Evolutionary conservation across 2,888 invertebrate species (phyloP), one percentile per base, ranked within the genome.

Genomic region (Prosopocoilus inquinatus): DNA sequence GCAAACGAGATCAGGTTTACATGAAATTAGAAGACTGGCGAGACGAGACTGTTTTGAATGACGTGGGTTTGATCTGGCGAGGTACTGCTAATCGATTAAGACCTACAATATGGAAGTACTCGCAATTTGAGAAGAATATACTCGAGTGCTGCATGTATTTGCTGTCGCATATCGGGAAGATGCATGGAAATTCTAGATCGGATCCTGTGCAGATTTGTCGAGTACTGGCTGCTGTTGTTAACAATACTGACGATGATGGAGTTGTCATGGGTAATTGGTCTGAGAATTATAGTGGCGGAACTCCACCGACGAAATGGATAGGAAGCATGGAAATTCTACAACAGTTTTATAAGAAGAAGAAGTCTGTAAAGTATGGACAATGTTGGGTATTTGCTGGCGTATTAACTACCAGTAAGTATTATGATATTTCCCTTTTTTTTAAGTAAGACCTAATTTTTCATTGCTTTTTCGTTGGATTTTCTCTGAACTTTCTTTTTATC

Each of bases 381-480:
- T 96, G 96, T 71, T 96, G 95, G 94, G 93, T 95, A 3, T 96
- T 94, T 70, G 87, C 95, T 2, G 96, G 95, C 0, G 90, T 96
- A 13, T 77, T 94, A 47, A 89, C 93, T 0, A 91, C 96, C 59
- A 81, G 90, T 90, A 76, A 78, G 58, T 57, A 16, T 49, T 28
- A 28, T 7, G 5, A 3, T 7, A 28, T 28, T 5, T n/a, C n/a
- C 20, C 20, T 28, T 28, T 7, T 3, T 28, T 28, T 28, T 2
- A 5, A 7, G 20, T 20, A 20, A 28, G 20, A 5, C 5, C n/a
- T n/a, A n/a, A n/a, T n/a, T n/a, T n/a, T n/a, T n/a, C n/a, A n/a
- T n/a, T n/a, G n/a, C n/a, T n/a, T n/a, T n/a, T n/a, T n/a, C n/a
- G n/a, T n/a, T n/a, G n/a, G n/a, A n/a, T n/a, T n/a, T n/a, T n/a